phyloP scores from a whole-genome alignment of 2,113 vertebrate species.

The Epinephelus fuscoguttatus region DNA sequence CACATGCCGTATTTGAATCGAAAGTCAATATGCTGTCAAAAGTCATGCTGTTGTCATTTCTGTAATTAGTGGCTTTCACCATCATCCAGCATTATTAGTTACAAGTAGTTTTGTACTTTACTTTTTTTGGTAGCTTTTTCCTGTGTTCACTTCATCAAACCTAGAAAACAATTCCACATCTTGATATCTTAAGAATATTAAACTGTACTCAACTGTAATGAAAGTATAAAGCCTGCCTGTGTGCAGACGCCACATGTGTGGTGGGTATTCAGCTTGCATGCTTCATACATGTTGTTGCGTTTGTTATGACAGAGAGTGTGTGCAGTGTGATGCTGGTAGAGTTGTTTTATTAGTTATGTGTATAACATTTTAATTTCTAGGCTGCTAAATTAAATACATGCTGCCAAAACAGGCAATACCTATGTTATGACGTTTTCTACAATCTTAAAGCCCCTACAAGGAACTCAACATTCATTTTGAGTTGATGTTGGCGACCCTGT shows the following conservation, averaged over 20 bases:
- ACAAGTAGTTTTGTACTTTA: slow-evolving; percentile 47
- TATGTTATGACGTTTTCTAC: not conserved
- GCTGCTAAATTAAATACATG: not conserved
- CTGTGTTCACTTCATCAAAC: slow-evolving; percentile 55
- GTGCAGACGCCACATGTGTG: not conserved
- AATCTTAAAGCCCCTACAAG: no score
- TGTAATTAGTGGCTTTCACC: slow-evolving; percentile 36
- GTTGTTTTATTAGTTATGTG: not conserved
- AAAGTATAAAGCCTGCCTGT: not conserved
- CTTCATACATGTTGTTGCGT: not conserved
- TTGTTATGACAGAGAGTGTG: slow-evolving; percentile 2
- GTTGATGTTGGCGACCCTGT: no score
- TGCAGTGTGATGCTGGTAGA: not conserved
- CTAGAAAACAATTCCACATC: slow-evolving; percentile 61
- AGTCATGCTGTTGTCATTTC: slow-evolving; percentile 43
- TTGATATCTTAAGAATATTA: slow-evolving; percentile 32
- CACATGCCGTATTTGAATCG: slow-evolving; percentile 42
- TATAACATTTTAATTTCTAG: not conserved
- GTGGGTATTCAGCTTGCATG: not conserved
- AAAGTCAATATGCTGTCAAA: slow-evolving; percentile 17
- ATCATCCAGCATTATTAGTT: slow-evolving; percentile 28
- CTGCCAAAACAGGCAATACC: not conserved
- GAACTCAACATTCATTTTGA: no score
- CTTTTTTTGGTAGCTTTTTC: slow-evolving; percentile 38
- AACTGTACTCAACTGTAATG: not conserved